These are phyloP conservation scores for Danaus plexippus DNA, from an alignment of 1,140 invertebrate species.

Conservation along the genomic window DNA sequence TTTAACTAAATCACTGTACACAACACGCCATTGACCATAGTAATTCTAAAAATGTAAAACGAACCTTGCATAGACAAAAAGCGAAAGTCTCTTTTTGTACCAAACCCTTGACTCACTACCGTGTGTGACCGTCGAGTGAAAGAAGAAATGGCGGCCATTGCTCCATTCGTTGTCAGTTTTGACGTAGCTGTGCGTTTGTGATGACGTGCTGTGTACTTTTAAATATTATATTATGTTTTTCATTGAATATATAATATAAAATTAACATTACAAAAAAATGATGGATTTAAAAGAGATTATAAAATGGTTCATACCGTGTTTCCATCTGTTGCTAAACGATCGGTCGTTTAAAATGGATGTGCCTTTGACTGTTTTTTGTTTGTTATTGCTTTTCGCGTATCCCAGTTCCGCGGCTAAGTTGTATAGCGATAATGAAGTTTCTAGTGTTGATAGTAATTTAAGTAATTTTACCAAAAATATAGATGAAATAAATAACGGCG, in stretches of 20 bases:
- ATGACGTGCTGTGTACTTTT: slow-evolving; percentile 31
- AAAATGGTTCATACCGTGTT: slow-evolving; percentile 65
- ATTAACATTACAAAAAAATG: slow-evolving; percentile 8
- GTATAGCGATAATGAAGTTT: slow-evolving; percentile 13
- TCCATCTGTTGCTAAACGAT: slow-evolving; percentile 42
- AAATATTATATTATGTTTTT: background rate
- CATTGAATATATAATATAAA: slow-evolving; percentile 7
- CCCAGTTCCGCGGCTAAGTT: slow-evolving; percentile 35
- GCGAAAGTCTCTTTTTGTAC: slow-evolving; percentile 30
- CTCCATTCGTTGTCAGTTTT: slow-evolving; percentile 30
- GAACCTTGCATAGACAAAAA: slow-evolving; percentile 39
- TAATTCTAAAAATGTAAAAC: slow-evolving; percentile 20
- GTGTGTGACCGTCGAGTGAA: slow-evolving; percentile 32
- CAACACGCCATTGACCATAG: slow-evolving; percentile 16
- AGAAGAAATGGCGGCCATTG: slow-evolving; percentile 55
- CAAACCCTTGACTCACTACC: slow-evolving; percentile 6
- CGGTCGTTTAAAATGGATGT: slow-evolving; percentile 32
- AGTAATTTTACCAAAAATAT: slow-evolving; percentile 26
- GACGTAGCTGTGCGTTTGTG: slow-evolving; percentile 30
- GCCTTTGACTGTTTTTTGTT: slow-evolving; percentile 36
- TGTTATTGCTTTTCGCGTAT: slow-evolving; percentile 54
- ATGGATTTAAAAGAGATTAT: slow-evolving; percentile 66
- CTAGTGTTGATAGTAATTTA: slow-evolving; percentile 26
- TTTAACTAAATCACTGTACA: slow-evolving; percentile 9
- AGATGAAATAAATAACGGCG: slow-evolving; percentile 17